phyloP scores from a whole-genome alignment of 2,888 invertebrate species.

The Drosophila cracens region DNA sequence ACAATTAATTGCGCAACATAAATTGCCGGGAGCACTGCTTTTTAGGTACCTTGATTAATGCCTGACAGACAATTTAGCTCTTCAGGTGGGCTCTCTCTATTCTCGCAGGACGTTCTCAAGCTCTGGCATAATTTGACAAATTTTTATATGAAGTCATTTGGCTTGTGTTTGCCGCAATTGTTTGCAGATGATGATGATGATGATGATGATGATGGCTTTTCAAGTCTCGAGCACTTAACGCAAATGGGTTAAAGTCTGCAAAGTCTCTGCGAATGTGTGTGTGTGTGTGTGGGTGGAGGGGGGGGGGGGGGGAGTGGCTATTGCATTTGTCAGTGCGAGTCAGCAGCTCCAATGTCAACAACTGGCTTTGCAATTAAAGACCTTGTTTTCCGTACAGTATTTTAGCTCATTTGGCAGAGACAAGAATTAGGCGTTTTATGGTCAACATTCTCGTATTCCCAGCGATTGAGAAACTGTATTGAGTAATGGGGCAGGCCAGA shows the following conservation, averaged over 20 bases:
- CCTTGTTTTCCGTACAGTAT: slow-evolving; percentile 43
- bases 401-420: slow-evolving; percentile 57
- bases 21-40: slow-evolving; percentile 35
- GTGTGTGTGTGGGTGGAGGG: neutral
- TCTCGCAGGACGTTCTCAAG: slow-evolving; percentile 9
- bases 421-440: slow-evolving; percentile 79
- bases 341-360: slow-evolving; percentile 33
- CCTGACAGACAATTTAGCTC: slow-evolving; percentile 59
- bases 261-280: neutral
- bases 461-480: slow-evolving; percentile 61
- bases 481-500: slow-evolving; percentile 54
- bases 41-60: slow-evolving; percentile 62
- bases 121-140: slow-evolving; percentile 63
- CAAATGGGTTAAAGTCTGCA: slow-evolving; percentile 63
- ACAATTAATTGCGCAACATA: slow-evolving; percentile 64
- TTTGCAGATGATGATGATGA: slow-evolving; percentile 18
- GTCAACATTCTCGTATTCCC: slow-evolving; percentile 50
- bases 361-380: slow-evolving; percentile 57
- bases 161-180: slow-evolving; percentile 31
- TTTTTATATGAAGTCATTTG: slow-evolving; percentile 54
- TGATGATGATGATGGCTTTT: slow-evolving; percentile 24
- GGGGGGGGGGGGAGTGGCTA: neutral
- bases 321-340: slow-evolving; percentile 39
- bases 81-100: slow-evolving; percentile 19
- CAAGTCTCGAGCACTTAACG: slow-evolving; percentile 31